phyloP scores from a whole-genome alignment of 2,888 invertebrate species.

The Eristalis intricaria region DNA sequence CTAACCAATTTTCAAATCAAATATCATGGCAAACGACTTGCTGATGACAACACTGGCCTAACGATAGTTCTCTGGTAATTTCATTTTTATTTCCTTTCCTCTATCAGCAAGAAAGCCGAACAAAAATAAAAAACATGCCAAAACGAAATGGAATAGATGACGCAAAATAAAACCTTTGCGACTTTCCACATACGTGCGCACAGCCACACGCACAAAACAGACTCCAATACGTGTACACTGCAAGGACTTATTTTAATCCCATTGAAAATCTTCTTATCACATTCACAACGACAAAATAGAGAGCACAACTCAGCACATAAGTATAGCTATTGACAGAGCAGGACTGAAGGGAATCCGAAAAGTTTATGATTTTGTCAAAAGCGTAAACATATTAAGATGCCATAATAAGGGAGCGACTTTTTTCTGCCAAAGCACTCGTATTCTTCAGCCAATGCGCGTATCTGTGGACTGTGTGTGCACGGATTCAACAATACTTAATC shows the following conservation, averaged over 20 bases:
- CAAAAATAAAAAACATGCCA: constrained; percentile 9
- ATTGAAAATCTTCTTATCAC: constrained; percentile 55
- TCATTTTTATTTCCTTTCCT: constrained; percentile 50
- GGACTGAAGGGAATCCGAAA: constrained; percentile 24
- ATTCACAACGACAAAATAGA: constrained; percentile 37
- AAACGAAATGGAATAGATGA: constrained; percentile 15
- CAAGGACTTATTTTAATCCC: constrained; percentile 53
- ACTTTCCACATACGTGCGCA: background rate
- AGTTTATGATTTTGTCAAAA: constrained; percentile 42
- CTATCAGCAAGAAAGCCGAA: background rate
- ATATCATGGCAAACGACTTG: constrained; percentile 59
- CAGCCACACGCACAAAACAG: background rate
- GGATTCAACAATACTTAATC: constrained; percentile 51
- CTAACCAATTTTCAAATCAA: constrained; percentile 60
- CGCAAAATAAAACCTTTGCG: background rate
- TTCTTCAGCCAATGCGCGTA: background rate
- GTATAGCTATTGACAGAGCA: background rate
- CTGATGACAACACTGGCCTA: constrained; percentile 58
- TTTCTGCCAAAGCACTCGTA: background rate
- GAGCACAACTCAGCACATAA: constrained; percentile 1
- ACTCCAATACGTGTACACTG: constrained; percentile 17
- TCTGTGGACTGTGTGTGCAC: background rate
- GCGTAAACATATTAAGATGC: constrained; percentile 47
- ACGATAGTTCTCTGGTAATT: constrained; percentile 62
- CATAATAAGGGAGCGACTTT: constrained; percentile 38